Evolutionary conservation across 2,113 vertebrate species (phyloP), one percentile per base, ranked within the genome.

Genomic region (Montifringilla adamsi): DNA sequence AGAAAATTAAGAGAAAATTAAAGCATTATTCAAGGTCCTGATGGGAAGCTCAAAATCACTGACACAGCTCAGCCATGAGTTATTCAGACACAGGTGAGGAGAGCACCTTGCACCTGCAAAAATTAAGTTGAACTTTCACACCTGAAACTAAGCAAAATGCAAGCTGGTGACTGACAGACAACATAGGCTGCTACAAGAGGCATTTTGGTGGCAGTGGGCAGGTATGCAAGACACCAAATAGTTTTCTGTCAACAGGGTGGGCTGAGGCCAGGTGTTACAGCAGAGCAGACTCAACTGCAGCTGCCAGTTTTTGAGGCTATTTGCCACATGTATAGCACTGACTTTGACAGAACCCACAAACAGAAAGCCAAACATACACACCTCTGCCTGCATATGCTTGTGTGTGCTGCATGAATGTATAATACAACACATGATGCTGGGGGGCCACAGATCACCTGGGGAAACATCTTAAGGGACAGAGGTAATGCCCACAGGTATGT

Each of bases 61-160:
- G 2, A 6, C 2, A 33, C 58, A 53, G 41, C 20, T 79, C 74
- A 0, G 0, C 8, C 3, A 0, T 3, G 13, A 80, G 39, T 33
- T 72, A 43, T 2, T 14, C 2, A 3, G 37, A 60, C 10, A 1
- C 39, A 67, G 52, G 64, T 4, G 0, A 93, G 50, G 28, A 84
- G 20, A 90, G 58, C 53, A 76, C 46, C 53, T 84, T 30, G 15
- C 64, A 73, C 46, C 59, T 84, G 85, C 43, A 58, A 66, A 90
- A 55, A 74, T 30, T 15, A 60, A 84, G 53, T 24, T 84, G 56
- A 84, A 68, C 53, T 68, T 84, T 46, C 70, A 31, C 37, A 60
- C 30, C 49, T 39, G 60, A 50, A 76, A 59, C 30, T 23, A 77
- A 79, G 60, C 14, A 14, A 69, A 69, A 73, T 3, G 16, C 53